These are phyloP conservation scores for Drosophila carrolli DNA, from an alignment of 1,140 invertebrate species.

Conservation along the genomic window DNA sequence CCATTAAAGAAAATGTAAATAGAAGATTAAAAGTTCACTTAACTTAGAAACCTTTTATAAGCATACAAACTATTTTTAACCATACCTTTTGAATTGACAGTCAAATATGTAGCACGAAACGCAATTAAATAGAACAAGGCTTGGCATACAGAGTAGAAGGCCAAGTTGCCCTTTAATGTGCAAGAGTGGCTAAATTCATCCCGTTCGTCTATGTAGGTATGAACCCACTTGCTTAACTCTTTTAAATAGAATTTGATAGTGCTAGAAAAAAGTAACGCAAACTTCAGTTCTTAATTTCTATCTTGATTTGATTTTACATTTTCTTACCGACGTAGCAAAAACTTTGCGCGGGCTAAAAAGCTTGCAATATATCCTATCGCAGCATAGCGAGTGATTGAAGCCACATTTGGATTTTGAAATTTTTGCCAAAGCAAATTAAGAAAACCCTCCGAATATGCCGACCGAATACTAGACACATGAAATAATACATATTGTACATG, in stretches of 20 bases:
- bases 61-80: not conserved
- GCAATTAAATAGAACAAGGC: constrained; percentile 95
- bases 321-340: constrained; percentile 87
- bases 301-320: not conserved
- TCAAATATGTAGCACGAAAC: constrained; percentile 93
- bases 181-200: constrained; percentile 85
- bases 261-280: constrained; percentile 44
- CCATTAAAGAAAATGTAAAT: too few species aligned
- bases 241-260: constrained; percentile 87
- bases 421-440: constrained; percentile 90
- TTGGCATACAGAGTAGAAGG: constrained; percentile 96
- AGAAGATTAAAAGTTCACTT: too few species aligned
- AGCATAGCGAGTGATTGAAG: constrained; percentile 88
- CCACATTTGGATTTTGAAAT: constrained; percentile 63
- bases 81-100: constrained; percentile 31
- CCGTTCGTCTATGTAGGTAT: constrained; percentile 89
- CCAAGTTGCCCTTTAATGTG: constrained; percentile 89
- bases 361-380: constrained; percentile 91
- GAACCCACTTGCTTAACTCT: constrained; percentile 90
- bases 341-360: constrained; percentile 89
- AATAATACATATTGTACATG: constrained; percentile 93
- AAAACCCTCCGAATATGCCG: constrained; percentile 88
- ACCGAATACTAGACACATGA: constrained; percentile 90
- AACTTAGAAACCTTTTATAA: too few species aligned
- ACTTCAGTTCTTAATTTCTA: not conserved